Evolutionary conservation across 2,113 vertebrate species (phyloP).

Genomic region (Lasiurus borealis): DNA sequence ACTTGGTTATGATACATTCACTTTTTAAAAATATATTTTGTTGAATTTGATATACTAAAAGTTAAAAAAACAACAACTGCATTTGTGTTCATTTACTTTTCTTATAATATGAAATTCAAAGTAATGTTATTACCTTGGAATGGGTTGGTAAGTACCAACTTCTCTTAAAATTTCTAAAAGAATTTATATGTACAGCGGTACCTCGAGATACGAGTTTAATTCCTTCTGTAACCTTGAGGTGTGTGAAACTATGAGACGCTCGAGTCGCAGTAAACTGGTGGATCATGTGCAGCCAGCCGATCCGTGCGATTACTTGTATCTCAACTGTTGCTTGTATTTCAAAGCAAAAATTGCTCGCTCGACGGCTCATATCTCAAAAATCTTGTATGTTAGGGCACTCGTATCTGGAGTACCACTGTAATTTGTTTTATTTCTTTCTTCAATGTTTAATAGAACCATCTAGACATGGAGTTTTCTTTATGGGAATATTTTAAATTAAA

Average conservation of each 20-base stretch:
- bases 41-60: neutral
- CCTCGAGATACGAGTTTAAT: too few relatives aligned
- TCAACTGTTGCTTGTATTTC: too few relatives aligned
- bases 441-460: neutral
- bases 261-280: too few relatives aligned
- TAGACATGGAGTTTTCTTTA: neutral
- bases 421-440: slow-evolving; percentile 15
- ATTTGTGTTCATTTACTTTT: neutral
- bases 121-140: neutral
- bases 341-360: too few relatives aligned
- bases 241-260: too few relatives aligned
- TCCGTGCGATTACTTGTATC: too few relatives aligned
- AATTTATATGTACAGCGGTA: neutral
- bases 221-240: too few relatives aligned
- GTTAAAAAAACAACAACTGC: neutral
- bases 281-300: too few relatives aligned
- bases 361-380: too few relatives aligned
- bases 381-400: too few relatives aligned
- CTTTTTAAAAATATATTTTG: neutral
- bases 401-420: too few relatives aligned
- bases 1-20: neutral
- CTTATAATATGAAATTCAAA: neutral
- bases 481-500: neutral
- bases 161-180: neutral
- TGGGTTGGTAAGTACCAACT: neutral